Base-by-base conservation (phyloP, 2,888 invertebrate genomes). In the Phyllotreta striolata region DNA sequence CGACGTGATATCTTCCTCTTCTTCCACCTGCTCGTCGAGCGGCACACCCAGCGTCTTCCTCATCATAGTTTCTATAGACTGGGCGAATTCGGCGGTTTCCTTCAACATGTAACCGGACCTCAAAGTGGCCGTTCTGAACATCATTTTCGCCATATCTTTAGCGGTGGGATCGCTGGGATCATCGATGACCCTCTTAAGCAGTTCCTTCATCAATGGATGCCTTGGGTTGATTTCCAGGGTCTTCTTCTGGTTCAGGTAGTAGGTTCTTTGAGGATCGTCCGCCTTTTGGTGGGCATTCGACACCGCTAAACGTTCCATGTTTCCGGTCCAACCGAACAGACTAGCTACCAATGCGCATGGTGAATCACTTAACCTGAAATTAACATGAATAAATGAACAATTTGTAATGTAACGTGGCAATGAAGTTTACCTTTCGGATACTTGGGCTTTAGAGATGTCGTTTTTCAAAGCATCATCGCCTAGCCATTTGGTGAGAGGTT, bases 281-380 rank as follows among this genome's bases (percentile, higher is more conserved):
- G 91, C 82, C 81, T 98, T 98, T 81, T 97, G 96, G 82, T 98
- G 98, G 10, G 98, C 97, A 83, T 99, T 98, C 51, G 93, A 92
- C 69, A 93, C 83, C 68, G 98, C 96, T 70, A 98, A 88, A 55
- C 98, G 88, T 84, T 98, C 98, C 98, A 99, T 98, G 83, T 98
- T 98, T 76, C 98, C 98, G 74, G 98, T 97, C 98, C 98, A 98
- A 72, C 98, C 98, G 83, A 96, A 98, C 85, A 93, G 91, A 65
- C 94, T 92, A 70, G 98, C 98, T 52, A 98, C 96, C 56, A 99
- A 86, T 56, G 97, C 98, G 81, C 96, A 97, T 0, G 98, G 98
- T 6, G 98, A 97, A 76, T 90, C 91, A 65, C 91, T 89, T 63
- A 98, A 85, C 35, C 64, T 64, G 35, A 47, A 55, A 55, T 38